These are phyloP conservation scores for Lutraria rhynchaena DNA, from an alignment of 1,140 invertebrate genomes.

Conservation along the genomic window DNA sequence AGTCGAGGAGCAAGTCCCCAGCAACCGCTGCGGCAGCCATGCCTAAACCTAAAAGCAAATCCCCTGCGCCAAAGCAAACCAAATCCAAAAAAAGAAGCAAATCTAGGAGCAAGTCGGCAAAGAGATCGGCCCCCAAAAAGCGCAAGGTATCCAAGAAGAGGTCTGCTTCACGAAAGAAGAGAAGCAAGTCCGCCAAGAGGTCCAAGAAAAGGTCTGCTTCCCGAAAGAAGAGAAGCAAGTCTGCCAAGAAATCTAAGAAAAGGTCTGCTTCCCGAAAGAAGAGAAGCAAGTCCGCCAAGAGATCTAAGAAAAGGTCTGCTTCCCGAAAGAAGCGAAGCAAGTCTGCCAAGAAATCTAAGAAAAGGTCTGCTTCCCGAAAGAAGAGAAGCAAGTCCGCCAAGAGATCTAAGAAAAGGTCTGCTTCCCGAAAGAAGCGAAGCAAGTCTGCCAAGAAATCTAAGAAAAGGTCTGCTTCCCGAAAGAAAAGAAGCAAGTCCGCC, in stretches of 20 bases:
- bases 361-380: constrained; percentile 28
- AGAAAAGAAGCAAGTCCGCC: constrained; percentile 29
- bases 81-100: constrained; percentile 24
- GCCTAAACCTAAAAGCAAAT: constrained; percentile 16
- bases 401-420: constrained; percentile 20
- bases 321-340: constrained; percentile 39
- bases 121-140: constrained; percentile 37
- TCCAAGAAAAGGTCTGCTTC: constrained; percentile 10
- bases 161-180: constrained; percentile 9
- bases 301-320: constrained; percentile 25
- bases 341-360: constrained; percentile 27
- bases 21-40: background rate
- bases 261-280: constrained; percentile 14
- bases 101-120: constrained; percentile 37
- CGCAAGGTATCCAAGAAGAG: constrained; percentile 32
- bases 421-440: constrained; percentile 10
- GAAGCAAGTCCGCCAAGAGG: background rate
- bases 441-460: constrained; percentile 5
- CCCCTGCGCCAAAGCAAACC: background rate
- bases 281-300: constrained; percentile 17
- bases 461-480: constrained; percentile 42
- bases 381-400: no score
- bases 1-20: constrained; percentile 33
- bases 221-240: constrained; percentile 27
- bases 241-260: no score